phyloP scores from a whole-genome alignment of 2,888 invertebrate species.

The Erpobdella octoculata region DNA sequence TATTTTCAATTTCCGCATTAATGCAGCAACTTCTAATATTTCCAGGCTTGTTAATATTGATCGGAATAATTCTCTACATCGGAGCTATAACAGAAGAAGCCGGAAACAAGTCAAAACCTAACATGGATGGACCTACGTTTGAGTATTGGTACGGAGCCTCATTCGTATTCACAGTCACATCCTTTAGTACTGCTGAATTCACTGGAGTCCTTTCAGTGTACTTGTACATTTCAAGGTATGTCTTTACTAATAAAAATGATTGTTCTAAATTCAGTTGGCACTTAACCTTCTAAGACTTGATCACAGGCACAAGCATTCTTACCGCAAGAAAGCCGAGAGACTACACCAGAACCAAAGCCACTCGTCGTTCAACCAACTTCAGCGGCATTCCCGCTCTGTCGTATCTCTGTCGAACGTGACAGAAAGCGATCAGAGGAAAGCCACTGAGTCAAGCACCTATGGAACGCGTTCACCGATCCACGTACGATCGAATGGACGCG shows the following conservation, averaged over 20 bases:
- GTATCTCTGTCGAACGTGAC: conserved; percentile 11
- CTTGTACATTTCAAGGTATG: conserved; percentile 46
- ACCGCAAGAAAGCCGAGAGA: conserved; percentile 43
- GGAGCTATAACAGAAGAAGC: conserved; percentile 52
- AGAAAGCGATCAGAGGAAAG: neutral
- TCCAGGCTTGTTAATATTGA: conserved; percentile 49
- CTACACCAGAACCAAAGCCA: conserved; percentile 24
- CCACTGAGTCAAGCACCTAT: neutral
- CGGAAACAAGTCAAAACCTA: conserved; percentile 41
- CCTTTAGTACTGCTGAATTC: conserved; percentile 50
- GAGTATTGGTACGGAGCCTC: conserved; percentile 50
- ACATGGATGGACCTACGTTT: conserved; percentile 46
- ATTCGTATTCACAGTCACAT: conserved; percentile 50
- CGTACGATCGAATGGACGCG: conserved; percentile 3
- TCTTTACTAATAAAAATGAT: neutral
- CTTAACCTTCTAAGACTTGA: too few relatives aligned
- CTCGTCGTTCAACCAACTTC: neutral
- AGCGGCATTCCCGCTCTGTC: conserved; percentile 16
- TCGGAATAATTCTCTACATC: conserved; percentile 51
- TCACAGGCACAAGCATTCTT: conserved; percentile 47
- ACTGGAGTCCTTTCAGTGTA: conserved; percentile 52
- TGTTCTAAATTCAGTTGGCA: neutral
- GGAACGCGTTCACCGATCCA: neutral
- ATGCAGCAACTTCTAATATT: too few relatives aligned
- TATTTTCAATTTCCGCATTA: too few relatives aligned